A percentile compares a stretch with the other conserved stretches of the same genome.
These are phyloP conservation scores for Cynodonichthys magdalenae DNA, from an alignment of 2,797 vertebrate species.

Conservation along the genomic window DNA sequence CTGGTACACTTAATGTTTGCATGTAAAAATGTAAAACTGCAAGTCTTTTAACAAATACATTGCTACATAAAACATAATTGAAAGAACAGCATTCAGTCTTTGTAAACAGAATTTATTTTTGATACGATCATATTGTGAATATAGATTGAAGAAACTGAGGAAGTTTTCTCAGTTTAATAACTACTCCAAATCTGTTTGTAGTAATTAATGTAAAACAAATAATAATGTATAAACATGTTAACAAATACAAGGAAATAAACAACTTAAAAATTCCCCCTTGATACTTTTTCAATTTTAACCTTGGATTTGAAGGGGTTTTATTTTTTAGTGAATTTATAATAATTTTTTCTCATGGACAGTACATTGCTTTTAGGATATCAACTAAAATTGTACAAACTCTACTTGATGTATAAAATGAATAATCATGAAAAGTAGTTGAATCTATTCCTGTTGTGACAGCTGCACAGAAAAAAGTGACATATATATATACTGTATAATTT, in stretches of 20 bases:
- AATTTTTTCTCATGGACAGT: not conserved
- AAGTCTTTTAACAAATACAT: no score
- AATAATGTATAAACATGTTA: no score
- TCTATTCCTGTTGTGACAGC: not conserved
- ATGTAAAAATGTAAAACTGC: no score
- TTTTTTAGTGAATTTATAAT: constrained; percentile 1
- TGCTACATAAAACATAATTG: not conserved
- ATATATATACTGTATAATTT: no score
- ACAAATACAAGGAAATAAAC: no score
- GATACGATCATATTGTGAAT: no score
- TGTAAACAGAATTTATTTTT: no score
- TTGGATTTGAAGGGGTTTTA: not conserved
- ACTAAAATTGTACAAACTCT: no score
- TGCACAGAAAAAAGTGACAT: not conserved
- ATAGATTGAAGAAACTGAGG: not conserved
- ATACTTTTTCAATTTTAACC: not conserved
- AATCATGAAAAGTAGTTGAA: not conserved
- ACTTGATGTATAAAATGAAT: not conserved
- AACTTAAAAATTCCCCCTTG: not conserved
- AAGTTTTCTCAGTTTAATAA: not conserved
- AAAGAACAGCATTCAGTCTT: not conserved
- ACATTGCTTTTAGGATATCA: no score
- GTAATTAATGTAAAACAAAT: not conserved
- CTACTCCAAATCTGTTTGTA: constrained; percentile 1
- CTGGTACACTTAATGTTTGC: no score